Evolutionary conservation across 1,140 invertebrate species (phyloP), one percentile per base, ranked within the genome.

Genomic region (Brachionus angularis): DNA sequence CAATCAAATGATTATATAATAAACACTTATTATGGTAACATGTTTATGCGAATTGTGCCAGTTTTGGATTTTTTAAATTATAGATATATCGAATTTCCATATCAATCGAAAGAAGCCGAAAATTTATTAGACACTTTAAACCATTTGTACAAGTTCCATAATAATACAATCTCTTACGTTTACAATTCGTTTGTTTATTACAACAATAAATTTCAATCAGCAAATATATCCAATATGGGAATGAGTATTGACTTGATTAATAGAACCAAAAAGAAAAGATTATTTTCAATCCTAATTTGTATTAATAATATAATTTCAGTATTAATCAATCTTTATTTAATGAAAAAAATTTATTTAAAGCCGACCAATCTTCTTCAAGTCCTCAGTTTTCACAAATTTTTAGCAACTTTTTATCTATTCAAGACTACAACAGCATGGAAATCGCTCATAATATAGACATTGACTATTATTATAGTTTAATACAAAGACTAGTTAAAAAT

Each of bases 101-200:
- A 16, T 33, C 42, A 31, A 10, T 47, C 42, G 14, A 31, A 46
- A 12, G 44, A 46, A 18, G 62, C 62, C 10, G 47, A 67, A 21
- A 46, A 67, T 46, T 14, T 67, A 10, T 25, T 67, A 3, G 62
- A 67, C 16, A 27, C 34, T 34, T 47, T 67, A 42, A 67, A 67
- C 18, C 47, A 47, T 31, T 49, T 67, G 62, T 67, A 47, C 62
- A 67, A 67, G 47, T 67, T 67, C 8, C 62, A 67, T 14, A 23
- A 47, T 23, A 67, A 67, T 50, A 39, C 62, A 34, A 25, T 67
- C 2, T 46, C 62, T n/a, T 67, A 67, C 36, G 62, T 67, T 7
- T 67, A 67, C 25, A 67, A 67, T 31, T 4, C 62, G 27, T 50
- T 12, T 29, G 36, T 67, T 27, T 67, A 67, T 34, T 67, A 67